Conservation (phyloP, 2,797 vertebrate species). For the Xyrichtys novacula region DNA sequence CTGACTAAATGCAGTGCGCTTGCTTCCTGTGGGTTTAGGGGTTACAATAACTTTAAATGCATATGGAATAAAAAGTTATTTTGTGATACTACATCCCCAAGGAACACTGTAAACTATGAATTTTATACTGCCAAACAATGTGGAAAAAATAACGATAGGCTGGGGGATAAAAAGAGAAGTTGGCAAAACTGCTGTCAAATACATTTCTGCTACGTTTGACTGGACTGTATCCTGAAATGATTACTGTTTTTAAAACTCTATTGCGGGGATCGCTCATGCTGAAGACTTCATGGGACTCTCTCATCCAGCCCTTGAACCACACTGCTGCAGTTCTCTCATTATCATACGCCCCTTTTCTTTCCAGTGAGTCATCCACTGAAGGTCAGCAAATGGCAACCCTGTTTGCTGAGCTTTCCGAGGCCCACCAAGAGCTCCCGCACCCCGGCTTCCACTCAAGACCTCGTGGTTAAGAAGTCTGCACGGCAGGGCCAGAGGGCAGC, state of each 20-base stretch:
- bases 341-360: constrained; percentile 22
- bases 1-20: too few species aligned
- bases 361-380: constrained; percentile 55
- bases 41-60: too few species aligned
- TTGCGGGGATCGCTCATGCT: not conserved
- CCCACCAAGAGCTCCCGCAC: constrained; percentile 33
- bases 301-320: constrained; percentile 13
- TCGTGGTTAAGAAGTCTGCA: constrained; percentile 21
- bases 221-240: not conserved
- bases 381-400: constrained; percentile 47
- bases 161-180: not conserved
- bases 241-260: not conserved
- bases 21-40: too few species aligned
- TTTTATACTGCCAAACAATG: not conserved
- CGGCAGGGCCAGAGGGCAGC: constrained; percentile 39
- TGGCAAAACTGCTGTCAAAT: not conserved
- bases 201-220: not conserved
- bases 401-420: constrained; percentile 47
- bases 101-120: too few species aligned
- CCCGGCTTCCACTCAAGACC: constrained; percentile 25
- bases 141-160: not conserved
- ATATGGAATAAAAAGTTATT: too few species aligned
- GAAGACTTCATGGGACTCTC: constrained; percentile 13
- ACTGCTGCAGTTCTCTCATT: constrained; percentile 20
- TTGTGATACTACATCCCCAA: too few species aligned